A percentile compares a stretch with the other conserved stretches of the same genome.
phyloP scores from a whole-genome alignment of 1,140 invertebrate genomes.

The Drosophila mayri region DNA sequence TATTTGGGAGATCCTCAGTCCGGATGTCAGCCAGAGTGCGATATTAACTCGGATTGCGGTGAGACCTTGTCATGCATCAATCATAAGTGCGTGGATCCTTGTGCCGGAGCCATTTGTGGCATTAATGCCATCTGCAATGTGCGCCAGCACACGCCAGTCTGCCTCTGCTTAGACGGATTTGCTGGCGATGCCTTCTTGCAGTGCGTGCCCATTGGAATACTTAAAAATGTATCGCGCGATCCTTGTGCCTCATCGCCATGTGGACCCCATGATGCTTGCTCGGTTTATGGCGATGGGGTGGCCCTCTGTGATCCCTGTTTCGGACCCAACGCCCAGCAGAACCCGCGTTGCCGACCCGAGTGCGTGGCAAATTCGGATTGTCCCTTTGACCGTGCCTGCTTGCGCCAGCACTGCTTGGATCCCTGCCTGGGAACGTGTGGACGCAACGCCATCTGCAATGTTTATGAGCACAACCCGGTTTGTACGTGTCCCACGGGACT shows the following conservation, averaged over 20 bases:
- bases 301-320: slow-evolving; percentile 92
- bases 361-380: slow-evolving; percentile 92
- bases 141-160: slow-evolving; percentile 91
- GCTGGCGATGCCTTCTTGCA: slow-evolving; percentile 92
- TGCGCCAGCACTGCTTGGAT: slow-evolving; percentile 91
- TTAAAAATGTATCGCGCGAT: slow-evolving; percentile 87
- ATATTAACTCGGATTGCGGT: slow-evolving; percentile 91
- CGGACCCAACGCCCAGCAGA: slow-evolving; percentile 88
- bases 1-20: slow-evolving; percentile 90
- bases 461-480: slow-evolving; percentile 91
- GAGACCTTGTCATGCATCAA: slow-evolving; percentile 91
- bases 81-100: slow-evolving; percentile 92
- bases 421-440: slow-evolving; percentile 94
- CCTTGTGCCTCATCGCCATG: slow-evolving; percentile 92
- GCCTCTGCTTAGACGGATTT: slow-evolving; percentile 90
- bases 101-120: slow-evolving; percentile 90
- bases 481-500: slow-evolving; percentile 90
- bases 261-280: slow-evolving; percentile 89
- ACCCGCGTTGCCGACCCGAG: slow-evolving; percentile 91
- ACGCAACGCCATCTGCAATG: slow-evolving; percentile 90
- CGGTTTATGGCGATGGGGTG: slow-evolving; percentile 89
- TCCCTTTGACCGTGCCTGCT: slow-evolving; percentile 91
- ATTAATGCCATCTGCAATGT: slow-evolving; percentile 91
- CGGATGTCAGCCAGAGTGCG: slow-evolving; percentile 91
- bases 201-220: slow-evolving; percentile 87